A percentile compares a stretch with the other conserved stretches of the same genome.
These are phyloP conservation scores for Salmo trutta DNA, from an alignment of 2,797 vertebrate genomes.

Conservation along the genomic window DNA sequence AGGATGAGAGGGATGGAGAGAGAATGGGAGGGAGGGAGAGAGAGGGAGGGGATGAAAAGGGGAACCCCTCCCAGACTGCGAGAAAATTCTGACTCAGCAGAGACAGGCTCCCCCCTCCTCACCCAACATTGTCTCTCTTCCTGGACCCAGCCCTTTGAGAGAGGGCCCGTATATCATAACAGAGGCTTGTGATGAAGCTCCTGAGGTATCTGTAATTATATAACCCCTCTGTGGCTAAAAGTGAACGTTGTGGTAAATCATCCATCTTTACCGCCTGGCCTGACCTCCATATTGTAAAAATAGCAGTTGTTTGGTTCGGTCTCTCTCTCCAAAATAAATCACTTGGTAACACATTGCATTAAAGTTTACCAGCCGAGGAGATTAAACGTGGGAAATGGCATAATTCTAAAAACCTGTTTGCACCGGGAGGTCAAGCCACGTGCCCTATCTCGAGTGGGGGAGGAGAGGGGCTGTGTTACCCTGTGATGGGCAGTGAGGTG, in stretches of 20 bases:
- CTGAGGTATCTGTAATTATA: slow-evolving; percentile 63
- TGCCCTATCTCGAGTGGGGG: slow-evolving; percentile 34
- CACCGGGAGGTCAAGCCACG: background rate
- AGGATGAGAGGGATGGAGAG: no score
- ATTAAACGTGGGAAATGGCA: slow-evolving; percentile 46
- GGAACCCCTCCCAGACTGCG: slow-evolving; percentile 49
- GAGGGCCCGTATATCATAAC: slow-evolving; percentile 48
- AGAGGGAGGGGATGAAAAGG: background rate
- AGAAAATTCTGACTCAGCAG: slow-evolving; percentile 70
- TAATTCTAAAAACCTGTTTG: background rate
- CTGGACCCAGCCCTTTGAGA: slow-evolving; percentile 23
- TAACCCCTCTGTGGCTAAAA: slow-evolving; percentile 64
- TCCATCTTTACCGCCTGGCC: slow-evolving; percentile 38
- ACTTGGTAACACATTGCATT: slow-evolving; percentile 48
- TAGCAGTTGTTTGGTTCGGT: slow-evolving; percentile 35
- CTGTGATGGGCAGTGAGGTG: slow-evolving; percentile 1
- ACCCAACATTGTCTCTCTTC: slow-evolving; percentile 40
- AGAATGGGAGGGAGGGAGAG: no score
- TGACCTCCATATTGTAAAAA: slow-evolving; percentile 70
- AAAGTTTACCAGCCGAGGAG: slow-evolving; percentile 61
- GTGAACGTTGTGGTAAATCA: slow-evolving; percentile 65
- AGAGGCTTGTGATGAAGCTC: slow-evolving; percentile 55
- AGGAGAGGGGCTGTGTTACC: slow-evolving; percentile 21
- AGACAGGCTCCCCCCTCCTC: slow-evolving; percentile 37
- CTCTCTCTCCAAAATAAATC: background rate